Conservation (phyloP, 37 sponge, comb jelly and placozoan genomes). For the Petrosia ficiformis region DNA sequence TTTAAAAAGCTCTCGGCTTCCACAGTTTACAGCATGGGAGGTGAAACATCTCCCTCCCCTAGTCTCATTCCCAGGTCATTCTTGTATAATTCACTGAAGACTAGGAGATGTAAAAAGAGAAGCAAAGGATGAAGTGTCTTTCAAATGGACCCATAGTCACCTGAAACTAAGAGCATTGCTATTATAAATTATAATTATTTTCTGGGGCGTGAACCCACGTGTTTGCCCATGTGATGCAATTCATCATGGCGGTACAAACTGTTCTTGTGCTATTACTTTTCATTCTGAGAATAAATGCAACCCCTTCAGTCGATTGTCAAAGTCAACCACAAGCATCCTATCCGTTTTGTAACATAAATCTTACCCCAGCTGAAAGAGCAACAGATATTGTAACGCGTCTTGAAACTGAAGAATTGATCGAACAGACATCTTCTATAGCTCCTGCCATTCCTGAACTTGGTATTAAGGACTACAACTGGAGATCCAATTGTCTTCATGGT, state of each 20-base stretch:
- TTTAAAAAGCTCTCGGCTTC: too few relatives aligned
- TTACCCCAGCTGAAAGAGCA: conserved; percentile 47
- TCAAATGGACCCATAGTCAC: too few relatives aligned
- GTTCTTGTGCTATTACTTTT: not conserved
- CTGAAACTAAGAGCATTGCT: too few relatives aligned
- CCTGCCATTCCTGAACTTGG: conserved; percentile 68
- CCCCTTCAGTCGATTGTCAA: conserved; percentile 68
- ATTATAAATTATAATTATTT: not conserved
- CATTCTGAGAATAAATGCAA: not conserved
- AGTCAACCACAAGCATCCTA: conserved; percentile 49
- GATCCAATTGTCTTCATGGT: conserved; percentile 81
- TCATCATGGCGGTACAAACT: not conserved
- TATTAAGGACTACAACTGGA: conserved; percentile 81
- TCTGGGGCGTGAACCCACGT: not conserved
- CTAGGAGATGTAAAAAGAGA: too few relatives aligned
- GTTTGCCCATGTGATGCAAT: not conserved
- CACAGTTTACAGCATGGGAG: too few relatives aligned
- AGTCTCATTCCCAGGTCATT: too few relatives aligned
- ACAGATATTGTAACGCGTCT: conserved; percentile 65
- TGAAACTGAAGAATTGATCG: conserved; percentile 38
- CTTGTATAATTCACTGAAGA: too few relatives aligned
- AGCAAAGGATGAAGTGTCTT: too few relatives aligned
- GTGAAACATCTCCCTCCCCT: too few relatives aligned
- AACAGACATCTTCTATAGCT: conserved; percentile 72
- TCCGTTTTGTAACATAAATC: conserved; percentile 48